A percentile compares a stretch with the other conserved stretches of the same genome.
Conservation (phyloP, 2,113 vertebrate genomes). For the Thunnus thynnus region DNA sequence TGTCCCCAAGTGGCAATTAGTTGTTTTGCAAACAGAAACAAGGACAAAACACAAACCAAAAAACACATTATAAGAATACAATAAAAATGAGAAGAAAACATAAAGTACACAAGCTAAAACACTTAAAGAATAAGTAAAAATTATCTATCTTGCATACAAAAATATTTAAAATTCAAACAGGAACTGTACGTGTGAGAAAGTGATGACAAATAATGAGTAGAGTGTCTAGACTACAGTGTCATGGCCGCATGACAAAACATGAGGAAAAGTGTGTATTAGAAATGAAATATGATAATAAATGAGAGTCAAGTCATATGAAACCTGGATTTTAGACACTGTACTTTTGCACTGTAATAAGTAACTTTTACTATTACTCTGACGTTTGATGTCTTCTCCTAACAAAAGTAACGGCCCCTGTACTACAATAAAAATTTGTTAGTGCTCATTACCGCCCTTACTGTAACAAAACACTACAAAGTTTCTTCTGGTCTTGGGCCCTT, state of each 20-base stretch:
- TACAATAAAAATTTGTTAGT: conserved; percentile 37
- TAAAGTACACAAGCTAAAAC: not conserved
- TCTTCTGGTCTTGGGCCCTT: conserved; percentile 66
- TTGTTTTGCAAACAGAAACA: too few species aligned
- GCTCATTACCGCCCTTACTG: conserved; percentile 58
- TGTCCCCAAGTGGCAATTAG: too few species aligned
- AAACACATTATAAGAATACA: too few species aligned
- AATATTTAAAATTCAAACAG: not conserved
- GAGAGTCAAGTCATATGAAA: conserved; percentile 21
- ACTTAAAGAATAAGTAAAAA: not conserved
- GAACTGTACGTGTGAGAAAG: too few species aligned
- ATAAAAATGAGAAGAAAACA: too few species aligned
- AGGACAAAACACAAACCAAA: too few species aligned
- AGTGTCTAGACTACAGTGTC: too few species aligned
- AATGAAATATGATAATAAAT: conserved; percentile 26
- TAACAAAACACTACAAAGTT: conserved; percentile 57
- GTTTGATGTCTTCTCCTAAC: conserved; percentile 14
- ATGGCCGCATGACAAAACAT: too few species aligned
- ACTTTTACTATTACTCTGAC: conserved; percentile 46
- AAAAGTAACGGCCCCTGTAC: conserved; percentile 29
- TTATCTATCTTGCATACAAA: not conserved
- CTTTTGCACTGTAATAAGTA: conserved; percentile 18
- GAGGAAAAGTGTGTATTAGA: conserved; percentile 15
- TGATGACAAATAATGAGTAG: too few species aligned
- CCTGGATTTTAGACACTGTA: not conserved